Base-by-base conservation (phyloP, 2,888 invertebrate genomes). In the Xanthia togata region DNA sequence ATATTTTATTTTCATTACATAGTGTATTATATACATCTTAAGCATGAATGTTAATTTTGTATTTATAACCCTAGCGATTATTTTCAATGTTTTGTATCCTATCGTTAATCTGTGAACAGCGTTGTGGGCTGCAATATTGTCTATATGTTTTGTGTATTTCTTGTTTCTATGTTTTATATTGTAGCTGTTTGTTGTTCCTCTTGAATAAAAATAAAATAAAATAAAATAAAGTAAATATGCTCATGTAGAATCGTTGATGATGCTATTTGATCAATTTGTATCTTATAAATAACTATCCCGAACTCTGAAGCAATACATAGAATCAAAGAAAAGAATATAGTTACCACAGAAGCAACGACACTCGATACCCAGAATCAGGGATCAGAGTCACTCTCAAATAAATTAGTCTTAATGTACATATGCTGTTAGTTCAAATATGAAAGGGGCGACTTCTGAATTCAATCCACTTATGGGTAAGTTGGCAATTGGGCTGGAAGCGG, bases 401-500 rank as follows among this genome's bases (percentile, higher is more conserved):
- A 81, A 81, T 86, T 75, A 80, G 71, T 67, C 73, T 59, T 88
- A 84, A 83, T 81, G 77, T 81, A 81, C 59, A 75, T 86, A 78
- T 78, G 71, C 79, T 82, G 78, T 86, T 86, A 78, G 73, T 67
- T 65, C 76, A 76, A 84, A 82, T 84, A 89, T 84, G 82, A 82
- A 87, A 85, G 88, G 88, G 86, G 82, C 83, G 87, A 89, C 89
- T 88, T 90, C 89, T 88, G 87, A 90, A 93, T 92, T 92, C 93
- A 94, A 95, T 95, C 93, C 93, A 94, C 94, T 95, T 94, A 94
- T 92, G 90, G 90, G 86, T 87, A 93, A 94, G 93, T 93, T 93
- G 88, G 91, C 92, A 91, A 93, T 93, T 91, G 93, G 92, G 90
- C 90, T 92, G 92, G 90, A 92, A 93, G 88, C 89, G 91, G 89